Percentiles rank a stretch among this genome's conserved stretches.
Conservation (phyloP, 2,888 invertebrate species). For the Neria commutata region DNA sequence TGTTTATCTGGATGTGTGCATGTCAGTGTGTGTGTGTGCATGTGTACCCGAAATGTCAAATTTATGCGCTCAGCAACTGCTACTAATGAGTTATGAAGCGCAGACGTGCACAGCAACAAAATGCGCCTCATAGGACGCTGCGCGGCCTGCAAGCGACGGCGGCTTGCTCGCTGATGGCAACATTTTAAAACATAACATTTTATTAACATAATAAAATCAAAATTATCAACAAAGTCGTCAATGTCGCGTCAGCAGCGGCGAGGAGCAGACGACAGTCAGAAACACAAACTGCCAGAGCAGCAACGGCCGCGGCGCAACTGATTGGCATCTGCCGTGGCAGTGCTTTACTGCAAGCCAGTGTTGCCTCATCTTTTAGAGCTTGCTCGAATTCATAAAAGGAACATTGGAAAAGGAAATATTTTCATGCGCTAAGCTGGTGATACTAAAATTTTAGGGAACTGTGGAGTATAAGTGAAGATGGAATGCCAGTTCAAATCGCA, state of each 20-base stretch:
- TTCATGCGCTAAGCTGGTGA: too few relatives aligned
- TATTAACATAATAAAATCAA: constrained; percentile 60
- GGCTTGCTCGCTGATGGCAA: constrained; percentile 39
- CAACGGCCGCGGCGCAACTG: constrained; percentile 33
- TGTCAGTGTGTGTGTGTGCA: too few relatives aligned
- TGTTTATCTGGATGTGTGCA: neutral
- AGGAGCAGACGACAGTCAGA: constrained; percentile 22
- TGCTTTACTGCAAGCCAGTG: too few relatives aligned
- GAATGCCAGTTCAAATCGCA: too few relatives aligned
- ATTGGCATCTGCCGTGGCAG: constrained; percentile 42
- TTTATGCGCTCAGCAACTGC: constrained; percentile 30
- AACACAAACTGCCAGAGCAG: constrained; percentile 31
- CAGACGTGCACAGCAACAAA: constrained; percentile 38
- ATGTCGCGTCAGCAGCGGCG: constrained; percentile 39
- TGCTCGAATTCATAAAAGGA: too few relatives aligned
- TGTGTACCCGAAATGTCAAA: neutral
- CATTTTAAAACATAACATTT: constrained; percentile 59
- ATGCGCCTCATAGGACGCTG: constrained; percentile 6
- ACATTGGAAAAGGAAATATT: too few relatives aligned
- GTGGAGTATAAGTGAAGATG: too few relatives aligned
- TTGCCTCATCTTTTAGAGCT: too few relatives aligned
- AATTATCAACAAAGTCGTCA: constrained; percentile 55
- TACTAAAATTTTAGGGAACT: too few relatives aligned
- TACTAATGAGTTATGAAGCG: constrained; percentile 55
- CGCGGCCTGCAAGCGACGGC: constrained; percentile 5